Base-by-base conservation (phyloP, 2,797 vertebrate species). In the Gambelia wislizenii region DNA sequence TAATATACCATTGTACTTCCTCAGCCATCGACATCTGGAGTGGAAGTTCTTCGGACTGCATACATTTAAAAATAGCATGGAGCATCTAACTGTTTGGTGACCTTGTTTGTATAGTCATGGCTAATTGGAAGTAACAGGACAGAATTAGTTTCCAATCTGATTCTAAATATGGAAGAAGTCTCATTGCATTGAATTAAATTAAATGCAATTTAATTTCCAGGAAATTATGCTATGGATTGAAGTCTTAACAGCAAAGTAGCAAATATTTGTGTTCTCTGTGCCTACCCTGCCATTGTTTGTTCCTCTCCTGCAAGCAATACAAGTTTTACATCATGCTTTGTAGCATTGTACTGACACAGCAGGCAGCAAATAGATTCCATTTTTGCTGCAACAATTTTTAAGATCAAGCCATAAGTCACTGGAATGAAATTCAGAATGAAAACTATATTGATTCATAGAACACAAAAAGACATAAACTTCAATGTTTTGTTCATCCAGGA, bases 391-490 rank as follows among this genome's bases (percentile, higher is more conserved):
- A 81, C 54, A 86, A 89, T 67, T 89, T 89, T 89, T 86, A 86
- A 82, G 84, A 82, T 64, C 84, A 27, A 30, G 54, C 78, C 27
- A 54, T 85, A 89, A 92, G 93, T 93, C 81, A 88, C 91, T 87
- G 89, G 76, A 89, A 90, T 92, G 4, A 84, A 1, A 25, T 89
- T 89, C 72, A 91, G 85, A 77, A 87, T 88, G 92, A 91, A 79
- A 92, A 78, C 84, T 85, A 90, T 86, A 86, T 85, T 83, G 72
- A 90, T 86, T 93, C 84, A 33, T 85, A 90, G 90, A 67, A 87
- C 36, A 92, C 39, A 44, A 92, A 78, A 76, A 92, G 93, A 92
- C 90, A 92, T 87, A 89, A 88, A 92, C 87, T 84, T 93, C 56
- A 61, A 18, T 75, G 47, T 87, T 91, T 89, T 91, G 47, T 90